Evolutionary conservation across 2,888 invertebrate genomes (phyloP).

Genomic region (Tridacna gigas): DNA sequence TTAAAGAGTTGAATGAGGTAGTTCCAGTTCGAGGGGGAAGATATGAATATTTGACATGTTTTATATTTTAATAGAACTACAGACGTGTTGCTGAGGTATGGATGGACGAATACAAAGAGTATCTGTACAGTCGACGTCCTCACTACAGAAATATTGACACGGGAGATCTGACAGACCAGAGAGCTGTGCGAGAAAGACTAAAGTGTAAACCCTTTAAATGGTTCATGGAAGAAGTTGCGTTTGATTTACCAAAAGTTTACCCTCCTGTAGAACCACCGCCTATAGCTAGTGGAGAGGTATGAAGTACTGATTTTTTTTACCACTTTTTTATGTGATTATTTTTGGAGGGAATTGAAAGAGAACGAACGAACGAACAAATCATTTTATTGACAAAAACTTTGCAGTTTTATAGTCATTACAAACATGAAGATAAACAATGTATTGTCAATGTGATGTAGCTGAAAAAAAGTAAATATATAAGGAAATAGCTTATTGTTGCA

Average conservation of each 20-base stretch:
- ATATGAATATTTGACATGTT: neutral
- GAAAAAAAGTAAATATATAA: no score
- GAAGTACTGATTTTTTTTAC: conserved; percentile 25
- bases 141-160: conserved; percentile 89
- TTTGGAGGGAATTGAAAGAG: no score
- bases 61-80: conserved; percentile 89
- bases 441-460: no score
- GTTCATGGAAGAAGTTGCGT: conserved; percentile 97
- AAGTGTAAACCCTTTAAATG: conserved; percentile 96
- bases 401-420: no score
- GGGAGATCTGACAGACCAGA: conserved; percentile 93
- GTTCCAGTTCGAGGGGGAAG: no score
- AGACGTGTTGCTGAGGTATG: conserved; percentile 97
- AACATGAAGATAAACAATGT: no score
- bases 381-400: no score
- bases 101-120: conserved; percentile 99
- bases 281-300: conserved; percentile 92
- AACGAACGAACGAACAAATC: no score
- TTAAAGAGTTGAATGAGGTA: no score
- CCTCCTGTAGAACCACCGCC: conserved; percentile 94
- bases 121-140: conserved; percentile 92
- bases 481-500: no score
- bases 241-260: conserved; percentile 94
- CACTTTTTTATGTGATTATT: no score
- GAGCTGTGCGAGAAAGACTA: conserved; percentile 90